Evolutionary conservation across 30 jellyfish, hydroid and myxozoan genomes (phyloP).

Genomic region (Cassiopea xamachana): DNA sequence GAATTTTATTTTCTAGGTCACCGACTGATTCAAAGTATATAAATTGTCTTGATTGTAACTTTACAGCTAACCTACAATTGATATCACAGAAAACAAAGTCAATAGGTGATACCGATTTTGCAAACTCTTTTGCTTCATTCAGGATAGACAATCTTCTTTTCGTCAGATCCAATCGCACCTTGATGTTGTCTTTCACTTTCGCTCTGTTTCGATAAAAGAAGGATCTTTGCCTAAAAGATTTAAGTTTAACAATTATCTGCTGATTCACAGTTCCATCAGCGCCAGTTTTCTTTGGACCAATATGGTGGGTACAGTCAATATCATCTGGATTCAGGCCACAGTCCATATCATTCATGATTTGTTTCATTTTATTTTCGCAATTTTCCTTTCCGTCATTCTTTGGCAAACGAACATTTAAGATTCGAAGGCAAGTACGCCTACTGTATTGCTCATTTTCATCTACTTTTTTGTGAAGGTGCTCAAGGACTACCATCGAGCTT

Average conservation of each 20-base stretch:
- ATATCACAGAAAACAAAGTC: conserved; percentile 34
- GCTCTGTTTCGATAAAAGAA: conserved; percentile 19
- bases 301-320: conserved; percentile 51
- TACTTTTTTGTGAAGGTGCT: conserved; percentile 3
- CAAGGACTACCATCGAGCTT: conserved; percentile 11
- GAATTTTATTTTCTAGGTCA: too few species aligned
- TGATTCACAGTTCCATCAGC: conserved; percentile 13
- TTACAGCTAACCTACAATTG: not conserved
- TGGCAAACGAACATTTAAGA: conserved; percentile 34
- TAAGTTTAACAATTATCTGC: conserved; percentile 28
- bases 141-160: conserved; percentile 1
- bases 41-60: not conserved
- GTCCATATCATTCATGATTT: conserved; percentile 22
- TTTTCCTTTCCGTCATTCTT: conserved; percentile 8
- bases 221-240: conserved; percentile 21
- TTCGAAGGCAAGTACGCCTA: conserved; percentile 32
- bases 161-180: conserved; percentile 55
- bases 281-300: conserved; percentile 35
- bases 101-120: conserved; percentile 1
- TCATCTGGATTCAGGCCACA: conserved; percentile 34
- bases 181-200: conserved; percentile 18
- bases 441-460: conserved; percentile 45
- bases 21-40: not conserved
- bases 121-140: conserved; percentile 50
- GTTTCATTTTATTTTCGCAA: conserved; percentile 19